A percentile compares a stretch with the other conserved stretches of the same genome.
Conservation (phyloP, 2,113 vertebrate genomes). For the Nettapus auritus region DNA sequence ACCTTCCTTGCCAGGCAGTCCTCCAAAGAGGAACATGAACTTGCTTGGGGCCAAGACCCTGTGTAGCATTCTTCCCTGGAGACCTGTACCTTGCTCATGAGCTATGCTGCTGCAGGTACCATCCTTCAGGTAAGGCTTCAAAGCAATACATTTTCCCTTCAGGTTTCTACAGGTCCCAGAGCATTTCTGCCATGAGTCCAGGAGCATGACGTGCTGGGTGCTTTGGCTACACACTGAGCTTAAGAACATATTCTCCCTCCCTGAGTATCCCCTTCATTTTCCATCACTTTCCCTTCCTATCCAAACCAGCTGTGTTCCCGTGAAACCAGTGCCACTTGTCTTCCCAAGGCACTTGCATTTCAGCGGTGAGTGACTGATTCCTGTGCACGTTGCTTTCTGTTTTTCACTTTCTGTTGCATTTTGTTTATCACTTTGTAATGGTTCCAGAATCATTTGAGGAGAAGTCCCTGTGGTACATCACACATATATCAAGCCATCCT, state of each 20-base stretch:
- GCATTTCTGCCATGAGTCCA: not conserved
- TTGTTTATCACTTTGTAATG: not conserved
- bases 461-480: not conserved
- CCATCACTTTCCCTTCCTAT: not conserved
- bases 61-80: not conserved
- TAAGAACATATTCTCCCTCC: not conserved
- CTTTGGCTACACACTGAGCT: not conserved
- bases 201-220: slow-evolving; percentile 18
- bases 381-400: not conserved
- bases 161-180: not conserved
- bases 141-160: not conserved
- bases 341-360: not conserved
- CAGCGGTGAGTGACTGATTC: not conserved
- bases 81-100: not conserved
- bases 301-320: not conserved
- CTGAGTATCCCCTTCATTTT: not conserved
- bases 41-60: not conserved
- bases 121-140: not conserved
- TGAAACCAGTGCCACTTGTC: not conserved
- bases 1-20: not conserved
- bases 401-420: not conserved
- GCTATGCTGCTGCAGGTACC: not conserved
- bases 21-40: not conserved
- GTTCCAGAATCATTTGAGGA: not conserved
- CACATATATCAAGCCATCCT: not conserved